phyloP scores from a whole-genome alignment of 1,140 invertebrate genomes.

The Trialeurodes vaporariorum region DNA sequence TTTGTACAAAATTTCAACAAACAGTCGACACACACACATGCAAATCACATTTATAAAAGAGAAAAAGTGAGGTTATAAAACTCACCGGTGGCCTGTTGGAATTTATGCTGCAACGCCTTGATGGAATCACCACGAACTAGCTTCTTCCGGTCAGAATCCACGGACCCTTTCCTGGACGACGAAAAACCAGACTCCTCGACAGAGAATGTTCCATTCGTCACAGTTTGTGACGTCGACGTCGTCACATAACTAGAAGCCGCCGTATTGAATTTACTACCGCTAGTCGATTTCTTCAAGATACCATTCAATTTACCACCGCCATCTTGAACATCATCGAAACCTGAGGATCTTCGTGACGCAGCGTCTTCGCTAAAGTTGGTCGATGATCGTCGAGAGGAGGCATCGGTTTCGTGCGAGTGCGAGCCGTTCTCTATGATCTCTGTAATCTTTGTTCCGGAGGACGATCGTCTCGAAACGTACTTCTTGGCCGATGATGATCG shows the following conservation, averaged over 20 bases:
- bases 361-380: constrained; percentile 11
- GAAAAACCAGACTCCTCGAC: too few relatives aligned
- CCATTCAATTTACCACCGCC: constrained; percentile 3
- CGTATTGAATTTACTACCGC: constrained; percentile 7
- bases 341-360: constrained; percentile 12
- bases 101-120: constrained; percentile 57
- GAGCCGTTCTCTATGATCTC: constrained; percentile 18
- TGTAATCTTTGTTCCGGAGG: constrained; percentile 18
- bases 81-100: constrained; percentile 50
- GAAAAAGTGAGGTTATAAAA: too few relatives aligned
- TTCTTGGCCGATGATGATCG: background rate
- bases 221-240: background rate
- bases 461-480: background rate
- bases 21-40: too few relatives aligned
- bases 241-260: constrained; percentile 5
- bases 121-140: constrained; percentile 44
- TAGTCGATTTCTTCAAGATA: background rate
- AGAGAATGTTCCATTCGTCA: background rate
- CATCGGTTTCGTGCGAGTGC: background rate
- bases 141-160: constrained; percentile 17
- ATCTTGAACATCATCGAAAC: constrained; percentile 4
- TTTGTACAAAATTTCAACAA: too few relatives aligned
- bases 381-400: background rate
- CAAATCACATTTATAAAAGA: too few relatives aligned
- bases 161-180: background rate